These are phyloP conservation scores for Sardina pilchardus DNA, from an alignment of 2,113 vertebrate genomes.

Conservation along the genomic window DNA sequence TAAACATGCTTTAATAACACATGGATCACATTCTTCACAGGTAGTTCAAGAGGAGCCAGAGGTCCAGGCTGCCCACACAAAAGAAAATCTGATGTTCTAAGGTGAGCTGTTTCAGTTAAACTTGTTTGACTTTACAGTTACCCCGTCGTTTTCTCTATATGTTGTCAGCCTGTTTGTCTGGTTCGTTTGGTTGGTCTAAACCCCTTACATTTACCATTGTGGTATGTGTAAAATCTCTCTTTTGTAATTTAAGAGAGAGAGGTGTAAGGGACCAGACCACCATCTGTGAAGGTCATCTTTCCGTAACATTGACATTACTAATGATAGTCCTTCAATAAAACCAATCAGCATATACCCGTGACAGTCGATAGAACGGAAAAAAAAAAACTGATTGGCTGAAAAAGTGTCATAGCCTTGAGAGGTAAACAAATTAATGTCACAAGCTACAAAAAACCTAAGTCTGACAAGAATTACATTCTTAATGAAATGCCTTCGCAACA, in stretches of 20 bases:
- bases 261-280: conserved; percentile 56
- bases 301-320: conserved; percentile 37
- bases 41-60: conserved; percentile 86
- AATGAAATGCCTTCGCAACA: conserved; percentile 56
- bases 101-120: background rate
- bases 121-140: conserved; percentile 33
- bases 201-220: conserved; percentile 47
- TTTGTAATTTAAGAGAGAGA: conserved; percentile 62
- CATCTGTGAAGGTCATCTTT: conserved; percentile 22
- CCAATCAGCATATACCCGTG: conserved; percentile 38
- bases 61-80: conserved; percentile 39
- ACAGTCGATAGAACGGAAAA: conserved; percentile 48
- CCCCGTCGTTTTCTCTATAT: background rate
- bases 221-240: conserved; percentile 52
- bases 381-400: conserved; percentile 46
- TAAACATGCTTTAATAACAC: conserved; percentile 96
- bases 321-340: conserved; percentile 36
- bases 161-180: conserved; percentile 26
- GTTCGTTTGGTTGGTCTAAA: conserved; percentile 39
- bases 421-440: conserved; percentile 45
- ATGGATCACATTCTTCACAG: conserved; percentile 98
- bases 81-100: conserved; percentile 66
- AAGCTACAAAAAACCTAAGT: conserved; percentile 49
- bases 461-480: conserved; percentile 59
- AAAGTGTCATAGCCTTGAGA: conserved; percentile 36